Conservation (phyloP, 2,113 vertebrate species). For the Oriolus oriolus region DNA sequence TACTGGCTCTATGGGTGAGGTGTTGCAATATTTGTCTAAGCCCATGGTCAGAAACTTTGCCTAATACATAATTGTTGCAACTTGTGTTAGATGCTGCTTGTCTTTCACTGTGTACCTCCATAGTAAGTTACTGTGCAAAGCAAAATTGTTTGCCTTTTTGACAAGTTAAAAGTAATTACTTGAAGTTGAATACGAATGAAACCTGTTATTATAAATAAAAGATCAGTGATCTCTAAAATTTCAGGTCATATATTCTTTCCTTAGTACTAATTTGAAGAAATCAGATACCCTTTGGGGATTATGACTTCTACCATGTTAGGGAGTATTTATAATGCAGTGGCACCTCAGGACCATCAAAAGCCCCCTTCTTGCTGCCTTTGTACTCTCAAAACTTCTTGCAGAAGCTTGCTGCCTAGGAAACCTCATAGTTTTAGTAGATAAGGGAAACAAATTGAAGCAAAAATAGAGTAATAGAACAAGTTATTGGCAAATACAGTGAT, state of each 20-base stretch:
- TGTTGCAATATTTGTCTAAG: neutral
- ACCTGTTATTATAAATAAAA: neutral
- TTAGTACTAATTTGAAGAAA: neutral
- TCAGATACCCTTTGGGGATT: neutral
- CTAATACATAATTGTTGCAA: neutral
- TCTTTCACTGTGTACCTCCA: neutral
- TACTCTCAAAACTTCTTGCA: neutral
- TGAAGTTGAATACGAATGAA: neutral
- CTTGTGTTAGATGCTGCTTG: neutral
- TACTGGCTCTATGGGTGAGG: neutral
- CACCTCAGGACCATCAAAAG: neutral
- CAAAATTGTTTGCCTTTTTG: neutral
- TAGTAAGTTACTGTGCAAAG: neutral
- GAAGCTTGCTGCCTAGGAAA: neutral
- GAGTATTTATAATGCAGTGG: neutral
- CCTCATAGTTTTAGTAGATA: neutral
- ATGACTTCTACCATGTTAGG: accelerated
- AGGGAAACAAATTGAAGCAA: neutral
- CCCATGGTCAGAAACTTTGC: neutral
- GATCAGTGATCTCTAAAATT: neutral
- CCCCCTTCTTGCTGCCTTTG: neutral
- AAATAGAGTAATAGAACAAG: neutral
- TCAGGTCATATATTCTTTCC: neutral
- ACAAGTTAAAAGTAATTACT: neutral
- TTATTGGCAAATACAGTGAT: neutral